A percentile compares a stretch with the other conserved stretches of the same genome.
phyloP scores from a whole-genome alignment of 2,113 vertebrate species.

The Zosterops lateralis region DNA sequence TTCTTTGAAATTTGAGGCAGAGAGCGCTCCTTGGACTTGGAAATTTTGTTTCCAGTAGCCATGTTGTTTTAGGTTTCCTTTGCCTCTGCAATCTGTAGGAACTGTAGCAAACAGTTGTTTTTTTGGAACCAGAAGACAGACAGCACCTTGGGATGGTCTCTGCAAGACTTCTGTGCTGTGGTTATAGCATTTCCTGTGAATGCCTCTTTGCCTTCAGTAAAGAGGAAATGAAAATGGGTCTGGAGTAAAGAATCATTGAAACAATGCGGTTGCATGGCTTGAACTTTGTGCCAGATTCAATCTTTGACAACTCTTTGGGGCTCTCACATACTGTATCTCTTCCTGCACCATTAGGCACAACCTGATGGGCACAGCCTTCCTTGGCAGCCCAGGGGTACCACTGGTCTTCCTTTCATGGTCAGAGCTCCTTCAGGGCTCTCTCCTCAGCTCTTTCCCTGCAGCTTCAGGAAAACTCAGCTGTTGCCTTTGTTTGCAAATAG shows the following conservation, averaged over 20 bases:
- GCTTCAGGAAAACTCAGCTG: background rate
- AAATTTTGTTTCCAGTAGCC: background rate
- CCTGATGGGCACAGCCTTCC: background rate
- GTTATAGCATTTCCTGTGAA: background rate
- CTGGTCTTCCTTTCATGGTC: fast-evolving
- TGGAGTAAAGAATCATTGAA: fast-evolving
- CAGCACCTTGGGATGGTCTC: background rate
- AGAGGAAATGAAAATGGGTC: background rate
- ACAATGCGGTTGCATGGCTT: fast-evolving
- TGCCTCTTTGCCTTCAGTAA: fast-evolving
- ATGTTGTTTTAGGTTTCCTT: background rate
- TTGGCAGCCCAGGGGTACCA: fast-evolving
- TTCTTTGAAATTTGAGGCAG: background rate
- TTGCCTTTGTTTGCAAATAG: background rate
- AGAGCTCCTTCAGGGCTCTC: background rate
- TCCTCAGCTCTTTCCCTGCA: background rate
- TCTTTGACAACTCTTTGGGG: background rate
- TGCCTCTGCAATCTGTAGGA: background rate
- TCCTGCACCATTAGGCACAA: background rate
- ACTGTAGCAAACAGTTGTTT: background rate
- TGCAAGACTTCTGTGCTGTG: background rate
- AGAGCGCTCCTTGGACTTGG: background rate
- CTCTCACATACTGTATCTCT: background rate
- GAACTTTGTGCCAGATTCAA: fast-evolving
- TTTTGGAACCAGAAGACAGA: background rate